Evolutionary conservation across 2,797 vertebrate species (phyloP).

Genomic region (Bradypus variegatus): DNA sequence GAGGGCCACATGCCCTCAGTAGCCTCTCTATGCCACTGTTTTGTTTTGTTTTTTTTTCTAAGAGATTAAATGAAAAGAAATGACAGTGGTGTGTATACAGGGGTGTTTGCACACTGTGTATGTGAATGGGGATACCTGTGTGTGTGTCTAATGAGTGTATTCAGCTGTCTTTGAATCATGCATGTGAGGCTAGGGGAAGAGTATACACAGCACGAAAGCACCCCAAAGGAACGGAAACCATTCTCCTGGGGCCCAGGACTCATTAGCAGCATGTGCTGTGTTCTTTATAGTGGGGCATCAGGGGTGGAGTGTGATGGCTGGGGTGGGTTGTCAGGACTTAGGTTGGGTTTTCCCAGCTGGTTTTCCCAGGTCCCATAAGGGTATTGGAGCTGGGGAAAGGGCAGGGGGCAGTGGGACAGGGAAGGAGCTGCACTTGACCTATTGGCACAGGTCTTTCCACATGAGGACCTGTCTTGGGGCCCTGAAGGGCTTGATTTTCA

Average conservation of each 20-base stretch:
- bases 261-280: not conserved
- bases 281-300: not conserved
- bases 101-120: constrained; percentile 6
- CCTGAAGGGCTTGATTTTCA: constrained; percentile 5
- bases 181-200: not conserved
- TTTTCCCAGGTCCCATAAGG: too few relatives aligned
- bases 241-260: not conserved
- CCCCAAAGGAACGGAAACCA: not conserved
- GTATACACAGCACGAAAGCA: not conserved
- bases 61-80: constrained; percentile 41
- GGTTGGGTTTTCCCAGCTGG: not conserved
- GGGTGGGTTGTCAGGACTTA: not conserved
- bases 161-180: constrained; percentile 33
- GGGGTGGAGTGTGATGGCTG: not conserved
- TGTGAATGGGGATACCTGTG: constrained; percentile 39
- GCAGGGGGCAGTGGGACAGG: not conserved
- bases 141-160: not conserved
- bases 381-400: not conserved
- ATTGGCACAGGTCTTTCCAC: not conserved
- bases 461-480: not conserved
- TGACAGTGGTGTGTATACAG: not conserved
- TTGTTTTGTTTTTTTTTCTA: constrained; percentile 31
- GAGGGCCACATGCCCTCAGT: constrained; percentile 42
- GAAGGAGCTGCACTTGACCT: not conserved
- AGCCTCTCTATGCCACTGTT: constrained; percentile 23